Evolutionary conservation across 30 jellyfish, hydroid and myxozoan genomes (phyloP), one percentile per base, ranked within the genome.

Genomic region (Chironex yamaguchii): DNA sequence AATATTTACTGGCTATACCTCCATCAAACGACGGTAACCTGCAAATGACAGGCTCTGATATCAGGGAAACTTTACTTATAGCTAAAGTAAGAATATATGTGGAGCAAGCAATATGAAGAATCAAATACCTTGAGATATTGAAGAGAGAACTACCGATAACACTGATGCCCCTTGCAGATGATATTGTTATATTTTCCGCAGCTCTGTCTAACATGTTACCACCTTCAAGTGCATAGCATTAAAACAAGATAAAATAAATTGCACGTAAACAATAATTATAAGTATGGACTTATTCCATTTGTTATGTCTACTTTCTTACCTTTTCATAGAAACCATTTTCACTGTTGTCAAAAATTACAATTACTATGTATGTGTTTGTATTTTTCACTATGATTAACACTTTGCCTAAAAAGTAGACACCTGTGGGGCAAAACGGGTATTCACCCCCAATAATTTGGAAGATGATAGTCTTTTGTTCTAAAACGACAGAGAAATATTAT

Each of bases 131-230:
- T 77, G 89, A 34, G 81, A 42, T 75, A 52, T 42, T 49, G 29
- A 75, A 75, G 29, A 75, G 88, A 49, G 73, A 71, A 71, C 34
- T 49, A 49, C 88, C 88, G 27, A 48, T 75, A 20, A 75, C 88
- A 75, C 76, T 75, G 64, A 75, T 75, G 24, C 88, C 88, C 36
- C 84, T 71, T 3, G 82, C 73, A 35, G 84, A 71, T 71, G 84
- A 71, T 71, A 34, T 71, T 3, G 73, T 36, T 42, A 71, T 51
- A 33, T 36, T 71, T 32, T 71, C 13, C 26, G 36, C 84, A 71
- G 84, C 84, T 12, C 22, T 21, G 69, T 64, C n/a, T n/a, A n/a
- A n/a, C 35, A 6, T 67, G 64, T 23, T 67, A 34, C 81, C 64
- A 30, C 65, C 81, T 67, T 62, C 35, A 14, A 67, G 81, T 22